phyloP scores from a whole-genome alignment of 2,113 vertebrate genomes.

The Puffinus mauretanicus region DNA sequence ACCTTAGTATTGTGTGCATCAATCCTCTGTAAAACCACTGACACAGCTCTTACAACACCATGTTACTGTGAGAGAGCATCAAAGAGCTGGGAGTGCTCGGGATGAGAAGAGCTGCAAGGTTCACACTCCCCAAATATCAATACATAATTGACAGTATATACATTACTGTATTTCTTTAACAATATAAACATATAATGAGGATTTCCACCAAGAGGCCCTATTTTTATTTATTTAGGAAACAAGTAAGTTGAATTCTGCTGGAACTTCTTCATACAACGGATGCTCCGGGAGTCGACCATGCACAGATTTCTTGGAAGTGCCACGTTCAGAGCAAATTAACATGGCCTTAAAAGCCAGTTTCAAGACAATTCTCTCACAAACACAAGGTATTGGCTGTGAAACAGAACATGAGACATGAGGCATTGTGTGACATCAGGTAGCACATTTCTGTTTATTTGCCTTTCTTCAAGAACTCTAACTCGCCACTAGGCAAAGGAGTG shows the following conservation, averaged over 20 bases:
- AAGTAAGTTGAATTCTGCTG: neutral
- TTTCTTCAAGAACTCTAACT: conserved; percentile 22
- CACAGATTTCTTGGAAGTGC: neutral
- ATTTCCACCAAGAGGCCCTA: neutral
- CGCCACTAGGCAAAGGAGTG: neutral
- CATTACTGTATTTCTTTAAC: neutral
- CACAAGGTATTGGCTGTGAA: neutral
- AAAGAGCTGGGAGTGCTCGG: neutral
- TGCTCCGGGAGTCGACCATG: neutral
- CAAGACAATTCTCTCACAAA: neutral
- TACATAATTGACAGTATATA: neutral
- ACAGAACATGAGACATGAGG: neutral
- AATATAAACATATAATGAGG: neutral
- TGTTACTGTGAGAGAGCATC: accelerated
- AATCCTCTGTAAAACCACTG: neutral
- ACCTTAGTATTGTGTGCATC: neutral
- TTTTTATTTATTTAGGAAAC: conserved; percentile 24
- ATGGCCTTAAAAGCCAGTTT: neutral
- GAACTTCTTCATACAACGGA: neutral
- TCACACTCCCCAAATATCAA: neutral
- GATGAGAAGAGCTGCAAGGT: neutral
- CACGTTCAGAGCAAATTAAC: neutral
- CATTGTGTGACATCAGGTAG: neutral
- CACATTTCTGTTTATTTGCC: conserved; percentile 39
- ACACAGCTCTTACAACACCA: neutral